Evolutionary conservation across 2,797 vertebrate species (phyloP).

Genomic region (Mionectes olivaceus): DNA sequence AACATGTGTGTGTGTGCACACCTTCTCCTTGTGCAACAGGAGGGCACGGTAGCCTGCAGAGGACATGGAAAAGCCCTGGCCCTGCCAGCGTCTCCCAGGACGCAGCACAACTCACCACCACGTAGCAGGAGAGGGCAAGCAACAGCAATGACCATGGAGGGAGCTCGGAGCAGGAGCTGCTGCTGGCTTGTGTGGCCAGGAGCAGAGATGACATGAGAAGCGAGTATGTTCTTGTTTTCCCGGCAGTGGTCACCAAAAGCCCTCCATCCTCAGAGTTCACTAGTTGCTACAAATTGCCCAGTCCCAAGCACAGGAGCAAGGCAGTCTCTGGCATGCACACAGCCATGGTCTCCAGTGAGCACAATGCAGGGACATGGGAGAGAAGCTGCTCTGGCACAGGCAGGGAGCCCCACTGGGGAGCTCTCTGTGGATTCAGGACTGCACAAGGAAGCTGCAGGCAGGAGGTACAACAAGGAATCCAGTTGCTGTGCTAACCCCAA

Average conservation of each 20-base stretch:
- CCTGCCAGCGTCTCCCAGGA: background rate
- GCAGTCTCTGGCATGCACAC: fast-evolving
- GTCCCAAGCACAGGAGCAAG: background rate
- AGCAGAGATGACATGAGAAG: fast-evolving
- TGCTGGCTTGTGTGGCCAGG: background rate
- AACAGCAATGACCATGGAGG: background rate
- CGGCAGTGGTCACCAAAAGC: background rate
- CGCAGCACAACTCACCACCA: background rate
- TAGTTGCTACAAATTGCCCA: background rate
- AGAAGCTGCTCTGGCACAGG: background rate
- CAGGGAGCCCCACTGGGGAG: fast-evolving
- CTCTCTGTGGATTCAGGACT: background rate
- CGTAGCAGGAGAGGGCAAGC: fast-evolving
- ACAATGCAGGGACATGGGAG: background rate
- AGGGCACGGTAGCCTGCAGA: background rate
- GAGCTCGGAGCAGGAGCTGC: background rate
- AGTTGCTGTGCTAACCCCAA: background rate
- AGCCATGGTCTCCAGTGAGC: fast-evolving
- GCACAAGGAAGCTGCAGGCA: fast-evolving
- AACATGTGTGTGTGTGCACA: fast-evolving
- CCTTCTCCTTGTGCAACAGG: background rate
- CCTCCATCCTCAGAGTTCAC: fast-evolving
- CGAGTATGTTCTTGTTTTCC: background rate
- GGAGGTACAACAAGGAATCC: background rate
- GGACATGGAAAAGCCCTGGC: background rate